Evolutionary conservation across 2,888 invertebrate genomes (phyloP).

Genomic region (Lasioglossum vierecki): DNA sequence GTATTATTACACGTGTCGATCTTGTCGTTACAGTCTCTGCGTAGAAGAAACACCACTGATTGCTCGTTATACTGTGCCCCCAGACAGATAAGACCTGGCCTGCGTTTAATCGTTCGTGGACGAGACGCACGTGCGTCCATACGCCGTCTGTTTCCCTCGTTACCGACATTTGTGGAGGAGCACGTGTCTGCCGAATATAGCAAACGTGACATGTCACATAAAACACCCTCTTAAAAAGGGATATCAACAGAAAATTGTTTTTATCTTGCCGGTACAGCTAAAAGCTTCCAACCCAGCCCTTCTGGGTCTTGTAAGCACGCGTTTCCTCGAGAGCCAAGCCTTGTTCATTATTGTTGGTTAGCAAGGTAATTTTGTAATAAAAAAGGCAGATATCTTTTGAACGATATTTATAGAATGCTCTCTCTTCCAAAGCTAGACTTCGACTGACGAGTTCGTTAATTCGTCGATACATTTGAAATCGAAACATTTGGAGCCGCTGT

Average conservation of each 20-base stretch:
- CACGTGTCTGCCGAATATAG: slow-evolving; percentile 12
- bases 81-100: neutral
- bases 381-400: too few species aligned
- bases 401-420: too few species aligned
- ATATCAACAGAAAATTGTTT: neutral
- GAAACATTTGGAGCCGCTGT: too few species aligned
- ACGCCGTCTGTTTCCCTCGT: slow-evolving; percentile 48
- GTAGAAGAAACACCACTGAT: neutral
- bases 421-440: too few species aligned
- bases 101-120: slow-evolving; percentile 16
- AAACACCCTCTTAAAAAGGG: neutral
- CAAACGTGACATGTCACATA: neutral
- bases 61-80: neutral
- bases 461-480: too few species aligned
- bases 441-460: too few species aligned
- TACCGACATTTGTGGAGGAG: slow-evolving; percentile 9
- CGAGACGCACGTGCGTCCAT: slow-evolving; percentile 21
- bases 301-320: neutral
- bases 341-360: neutral
- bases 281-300: neutral
- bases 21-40: neutral
- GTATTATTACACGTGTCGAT: neutral
- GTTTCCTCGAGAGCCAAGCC: neutral
- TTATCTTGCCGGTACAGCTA: neutral
- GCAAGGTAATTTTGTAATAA: too few species aligned